These are phyloP conservation scores for Litoditis marina DNA, from an alignment of 2,888 invertebrate species.

Conservation along the genomic window DNA sequence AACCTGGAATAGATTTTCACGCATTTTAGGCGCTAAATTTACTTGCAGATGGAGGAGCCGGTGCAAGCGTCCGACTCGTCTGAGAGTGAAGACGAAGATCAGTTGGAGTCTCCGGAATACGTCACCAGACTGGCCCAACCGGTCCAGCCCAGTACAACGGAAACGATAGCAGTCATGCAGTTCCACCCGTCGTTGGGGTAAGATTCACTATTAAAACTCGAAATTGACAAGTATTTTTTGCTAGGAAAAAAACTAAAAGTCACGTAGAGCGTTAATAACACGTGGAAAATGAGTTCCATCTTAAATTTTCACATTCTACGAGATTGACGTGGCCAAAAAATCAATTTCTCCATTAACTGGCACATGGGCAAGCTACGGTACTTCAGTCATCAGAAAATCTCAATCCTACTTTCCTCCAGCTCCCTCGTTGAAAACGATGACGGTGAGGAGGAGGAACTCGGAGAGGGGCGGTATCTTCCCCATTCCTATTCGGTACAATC, in stretches of 20 bases:
- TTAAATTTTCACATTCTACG: too few species aligned
- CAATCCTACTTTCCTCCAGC: conserved; percentile 18
- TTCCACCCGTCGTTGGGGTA: conserved; percentile 43
- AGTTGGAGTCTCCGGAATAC: conserved; percentile 15
- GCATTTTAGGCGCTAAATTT: too few species aligned
- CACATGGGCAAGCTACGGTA: too few species aligned
- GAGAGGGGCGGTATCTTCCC: neutral
- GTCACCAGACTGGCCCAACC: conserved; percentile 9
- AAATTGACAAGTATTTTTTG: too few species aligned
- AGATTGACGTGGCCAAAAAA: too few species aligned
- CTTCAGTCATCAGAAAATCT: too few species aligned
- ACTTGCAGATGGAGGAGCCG: conserved; percentile 21
- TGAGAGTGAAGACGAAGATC: conserved; percentile 35
- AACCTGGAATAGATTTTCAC: too few species aligned
- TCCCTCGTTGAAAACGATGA: conserved; percentile 36
- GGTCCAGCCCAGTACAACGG: conserved; percentile 15
- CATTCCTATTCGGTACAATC: conserved; percentile 14
- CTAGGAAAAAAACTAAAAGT: too few species aligned
- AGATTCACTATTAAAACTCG: neutral
- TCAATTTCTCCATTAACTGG: too few species aligned
- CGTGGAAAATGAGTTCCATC: too few species aligned
- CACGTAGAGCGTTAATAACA: too few species aligned
- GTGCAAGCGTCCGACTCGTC: conserved; percentile 31
- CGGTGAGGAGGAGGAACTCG: conserved; percentile 21
- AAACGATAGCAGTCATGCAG: conserved; percentile 30